These are phyloP conservation scores for Ataeniobius toweri DNA, from an alignment of 2,797 vertebrate genomes.

Conservation along the genomic window DNA sequence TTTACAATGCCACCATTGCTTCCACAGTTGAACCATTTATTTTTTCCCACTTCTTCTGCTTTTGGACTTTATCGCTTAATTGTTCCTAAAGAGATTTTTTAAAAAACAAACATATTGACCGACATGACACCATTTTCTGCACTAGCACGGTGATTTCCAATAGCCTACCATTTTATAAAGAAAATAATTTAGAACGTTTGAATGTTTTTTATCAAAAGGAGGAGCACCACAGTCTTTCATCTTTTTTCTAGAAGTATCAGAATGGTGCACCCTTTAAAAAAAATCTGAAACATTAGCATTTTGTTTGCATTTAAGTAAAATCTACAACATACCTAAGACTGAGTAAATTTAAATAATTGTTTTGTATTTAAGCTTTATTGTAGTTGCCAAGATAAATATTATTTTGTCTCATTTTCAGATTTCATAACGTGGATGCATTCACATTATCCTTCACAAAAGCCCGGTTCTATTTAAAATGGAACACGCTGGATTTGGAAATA, in stretches of 20 bases:
- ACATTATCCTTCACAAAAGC: not conserved
- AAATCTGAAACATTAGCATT: not conserved
- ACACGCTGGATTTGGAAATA: not conserved
- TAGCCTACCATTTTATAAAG: not conserved
- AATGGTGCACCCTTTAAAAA: not conserved
- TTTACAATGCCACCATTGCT: constrained; percentile 19
- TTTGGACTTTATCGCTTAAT: not conserved
- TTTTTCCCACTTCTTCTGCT: not conserved
- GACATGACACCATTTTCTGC: not conserved
- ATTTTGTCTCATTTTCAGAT: not conserved
- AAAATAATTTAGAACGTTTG: not conserved
- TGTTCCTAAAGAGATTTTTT: not conserved
- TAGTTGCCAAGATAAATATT: not conserved
- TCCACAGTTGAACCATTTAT: constrained; percentile 1
- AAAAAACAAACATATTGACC: not conserved
- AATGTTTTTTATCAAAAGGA: not conserved
- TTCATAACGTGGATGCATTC: not conserved
- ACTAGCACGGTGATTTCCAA: not conserved
- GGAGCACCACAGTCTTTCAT: not conserved
- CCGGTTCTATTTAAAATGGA: not conserved
- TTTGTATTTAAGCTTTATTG: not conserved
- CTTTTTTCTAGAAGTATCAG: not conserved
- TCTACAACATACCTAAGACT: not conserved
- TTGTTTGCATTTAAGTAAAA: not conserved
- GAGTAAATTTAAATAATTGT: not conserved